Evolutionary conservation across 2,888 invertebrate species (phyloP).

Genomic region (Drosophila algonquin): DNA sequence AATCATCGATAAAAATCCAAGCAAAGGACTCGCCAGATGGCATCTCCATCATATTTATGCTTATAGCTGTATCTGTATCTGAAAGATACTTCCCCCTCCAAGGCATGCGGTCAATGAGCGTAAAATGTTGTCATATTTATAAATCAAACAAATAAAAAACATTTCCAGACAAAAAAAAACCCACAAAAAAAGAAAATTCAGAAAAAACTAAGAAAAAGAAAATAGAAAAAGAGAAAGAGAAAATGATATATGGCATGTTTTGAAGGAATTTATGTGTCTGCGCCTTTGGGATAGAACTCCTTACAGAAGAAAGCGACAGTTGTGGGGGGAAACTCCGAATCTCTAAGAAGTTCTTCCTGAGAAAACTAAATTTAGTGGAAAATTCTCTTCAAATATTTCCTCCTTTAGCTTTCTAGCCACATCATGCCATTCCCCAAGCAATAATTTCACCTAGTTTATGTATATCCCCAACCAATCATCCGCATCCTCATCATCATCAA

Average conservation of each 20-base stretch:
- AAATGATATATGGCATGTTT: background rate
- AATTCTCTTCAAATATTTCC: too few relatives aligned
- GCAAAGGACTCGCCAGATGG: background rate
- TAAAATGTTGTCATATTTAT: background rate
- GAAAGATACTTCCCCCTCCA: background rate
- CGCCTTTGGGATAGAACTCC: background rate
- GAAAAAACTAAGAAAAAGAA: background rate
- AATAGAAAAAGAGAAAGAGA: background rate
- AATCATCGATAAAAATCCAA: background rate
- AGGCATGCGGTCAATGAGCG: background rate
- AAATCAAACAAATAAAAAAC: background rate
- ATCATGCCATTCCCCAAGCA: background rate
- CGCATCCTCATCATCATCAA: slow-evolving; percentile 34
- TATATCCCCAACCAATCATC: slow-evolving; percentile 35
- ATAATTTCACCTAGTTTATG: slow-evolving; percentile 1
- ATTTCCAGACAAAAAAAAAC: background rate
- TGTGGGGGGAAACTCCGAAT: background rate
- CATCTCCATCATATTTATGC: background rate
- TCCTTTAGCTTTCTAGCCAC: too few relatives aligned
- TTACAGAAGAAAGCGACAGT: background rate
- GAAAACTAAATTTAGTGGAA: background rate
- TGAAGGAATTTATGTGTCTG: slow-evolving; percentile 28
- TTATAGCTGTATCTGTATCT: background rate
- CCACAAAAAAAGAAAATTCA: background rate
- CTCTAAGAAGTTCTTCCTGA: background rate